These are phyloP conservation scores for Plagodis dolabraria DNA, from an alignment of 2,888 invertebrate species.

Conservation along the genomic window DNA sequence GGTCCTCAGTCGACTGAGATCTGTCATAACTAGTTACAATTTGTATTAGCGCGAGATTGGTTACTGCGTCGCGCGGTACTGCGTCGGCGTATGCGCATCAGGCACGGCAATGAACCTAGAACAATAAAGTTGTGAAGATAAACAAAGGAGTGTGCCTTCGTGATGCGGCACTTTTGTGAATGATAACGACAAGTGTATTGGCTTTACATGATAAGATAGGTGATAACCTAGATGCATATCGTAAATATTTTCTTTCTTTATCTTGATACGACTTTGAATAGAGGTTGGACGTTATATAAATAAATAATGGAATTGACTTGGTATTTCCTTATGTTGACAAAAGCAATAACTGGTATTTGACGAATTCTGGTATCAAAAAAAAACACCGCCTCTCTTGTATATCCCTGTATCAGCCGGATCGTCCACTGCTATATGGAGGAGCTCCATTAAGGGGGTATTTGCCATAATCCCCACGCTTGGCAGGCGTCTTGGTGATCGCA, in stretches of 20 bases:
- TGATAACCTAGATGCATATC: slow-evolving; percentile 22
- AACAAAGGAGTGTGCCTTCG: slow-evolving; percentile 23
- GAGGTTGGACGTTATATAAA: too few relatives aligned
- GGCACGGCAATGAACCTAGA: slow-evolving; percentile 21
- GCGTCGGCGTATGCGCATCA: slow-evolving; percentile 11
- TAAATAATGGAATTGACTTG: too few relatives aligned
- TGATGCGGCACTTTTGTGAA: slow-evolving; percentile 14
- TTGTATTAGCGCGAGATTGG: background rate
- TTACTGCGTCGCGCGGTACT: slow-evolving; percentile 4
- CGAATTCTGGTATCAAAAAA: too few relatives aligned
- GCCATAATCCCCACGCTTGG: too few relatives aligned
- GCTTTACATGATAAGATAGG: slow-evolving; percentile 22
- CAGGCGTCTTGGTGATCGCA: too few relatives aligned
- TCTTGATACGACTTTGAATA: background rate
- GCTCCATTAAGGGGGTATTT: too few relatives aligned
- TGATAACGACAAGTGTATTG: slow-evolving; percentile 21
- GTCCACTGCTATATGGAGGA: too few relatives aligned
- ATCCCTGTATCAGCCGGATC: too few relatives aligned
- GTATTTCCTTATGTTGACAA: too few relatives aligned
- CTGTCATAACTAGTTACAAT: slow-evolving; percentile 40
- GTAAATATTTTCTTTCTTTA: slow-evolving; percentile 14
- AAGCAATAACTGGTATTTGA: too few relatives aligned
- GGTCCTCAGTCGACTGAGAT: slow-evolving; percentile 49
- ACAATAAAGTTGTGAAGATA: slow-evolving; percentile 3
- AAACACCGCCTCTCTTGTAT: too few relatives aligned